A percentile compares a stretch with the other conserved stretches of the same genome.
Evolutionary conservation across 2,797 vertebrate genomes (phyloP).

Genomic region (Spatula versicolor): DNA sequence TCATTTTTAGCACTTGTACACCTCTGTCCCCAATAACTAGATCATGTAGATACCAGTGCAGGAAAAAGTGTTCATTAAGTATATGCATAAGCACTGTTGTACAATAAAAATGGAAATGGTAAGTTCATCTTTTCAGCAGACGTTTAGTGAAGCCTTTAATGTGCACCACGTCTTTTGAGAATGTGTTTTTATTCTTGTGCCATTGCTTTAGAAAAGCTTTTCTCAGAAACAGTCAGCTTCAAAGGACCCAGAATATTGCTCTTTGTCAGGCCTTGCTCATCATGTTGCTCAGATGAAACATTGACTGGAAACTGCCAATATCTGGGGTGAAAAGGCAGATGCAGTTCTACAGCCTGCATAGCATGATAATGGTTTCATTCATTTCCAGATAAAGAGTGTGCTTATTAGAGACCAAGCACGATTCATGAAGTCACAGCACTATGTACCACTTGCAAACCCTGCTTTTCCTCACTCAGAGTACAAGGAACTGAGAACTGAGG

Average conservation of each 20-base stretch:
- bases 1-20: background rate
- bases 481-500: background rate
- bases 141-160: background rate
- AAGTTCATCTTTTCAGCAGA: background rate
- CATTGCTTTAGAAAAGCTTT: background rate
- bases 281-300: background rate
- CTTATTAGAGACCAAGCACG: accelerated
- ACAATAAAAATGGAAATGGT: background rate
- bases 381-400: background rate
- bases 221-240: background rate
- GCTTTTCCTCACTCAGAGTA: background rate
- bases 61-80: background rate
- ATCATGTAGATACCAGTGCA: accelerated
- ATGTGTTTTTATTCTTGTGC: background rate
- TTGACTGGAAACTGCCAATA: background rate
- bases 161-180: background rate
- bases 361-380: background rate
- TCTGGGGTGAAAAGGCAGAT: background rate
- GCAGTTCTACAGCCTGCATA: background rate
- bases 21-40: background rate
- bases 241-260: background rate
- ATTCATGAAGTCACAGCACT: background rate
- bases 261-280: background rate
- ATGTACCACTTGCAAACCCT: accelerated
- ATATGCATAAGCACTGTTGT: background rate